Evolutionary conservation across 2,888 invertebrate genomes (phyloP).

Genomic region (Cenopis cana): DNA sequence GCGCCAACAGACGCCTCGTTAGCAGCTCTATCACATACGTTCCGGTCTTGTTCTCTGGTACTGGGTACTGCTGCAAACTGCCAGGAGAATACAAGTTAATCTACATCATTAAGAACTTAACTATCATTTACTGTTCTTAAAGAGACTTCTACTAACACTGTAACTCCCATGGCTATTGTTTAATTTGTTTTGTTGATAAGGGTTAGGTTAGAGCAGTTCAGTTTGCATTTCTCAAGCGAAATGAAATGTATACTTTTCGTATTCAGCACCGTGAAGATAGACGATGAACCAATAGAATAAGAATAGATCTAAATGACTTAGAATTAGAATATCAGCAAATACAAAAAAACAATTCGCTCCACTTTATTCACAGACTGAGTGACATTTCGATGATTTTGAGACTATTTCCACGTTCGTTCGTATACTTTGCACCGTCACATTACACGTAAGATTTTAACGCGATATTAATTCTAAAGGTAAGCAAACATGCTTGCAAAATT

Average conservation of each 20-base stretch:
- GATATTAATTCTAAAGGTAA: too few species aligned
- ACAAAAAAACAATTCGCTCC: background rate
- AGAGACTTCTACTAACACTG: conserved; percentile 78
- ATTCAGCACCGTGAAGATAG: background rate
- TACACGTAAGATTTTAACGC: background rate
- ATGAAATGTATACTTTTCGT: background rate
- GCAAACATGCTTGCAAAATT: too few species aligned
- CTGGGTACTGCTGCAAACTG: conserved; percentile 93
- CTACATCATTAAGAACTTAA: too few species aligned
- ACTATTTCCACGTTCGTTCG: background rate
- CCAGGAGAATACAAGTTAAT: conserved; percentile 32
- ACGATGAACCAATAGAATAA: background rate
- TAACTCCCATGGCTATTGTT: conserved; percentile 86
- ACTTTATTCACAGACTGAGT: background rate
- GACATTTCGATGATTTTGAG: background rate
- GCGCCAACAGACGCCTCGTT: conserved; percentile 92
- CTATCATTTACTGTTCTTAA: background rate
- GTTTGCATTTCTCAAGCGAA: conserved; percentile 5
- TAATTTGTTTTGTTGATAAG: conserved; percentile 45
- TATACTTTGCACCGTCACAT: background rate
- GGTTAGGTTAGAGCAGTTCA: conserved; percentile 4
- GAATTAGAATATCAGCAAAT: background rate
- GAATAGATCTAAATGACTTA: background rate
- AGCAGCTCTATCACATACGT: conserved; percentile 94
- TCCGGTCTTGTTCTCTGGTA: conserved; percentile 95